Percentiles rank a stretch among this genome's conserved stretches.
These are phyloP conservation scores for Tanytarsus gracilentus DNA, from an alignment of 2,888 invertebrate genomes.

Conservation along the genomic window DNA sequence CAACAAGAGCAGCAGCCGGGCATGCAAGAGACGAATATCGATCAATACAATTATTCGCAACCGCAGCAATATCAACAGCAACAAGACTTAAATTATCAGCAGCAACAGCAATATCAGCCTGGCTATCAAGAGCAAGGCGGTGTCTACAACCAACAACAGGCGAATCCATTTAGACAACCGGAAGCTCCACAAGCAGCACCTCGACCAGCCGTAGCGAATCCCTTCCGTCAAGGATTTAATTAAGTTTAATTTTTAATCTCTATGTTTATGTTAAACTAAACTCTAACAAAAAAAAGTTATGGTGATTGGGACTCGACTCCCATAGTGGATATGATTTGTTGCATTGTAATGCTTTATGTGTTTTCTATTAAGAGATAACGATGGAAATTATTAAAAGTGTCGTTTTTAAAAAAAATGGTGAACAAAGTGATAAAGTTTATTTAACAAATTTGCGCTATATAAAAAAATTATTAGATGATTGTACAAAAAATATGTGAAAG, in stretches of 20 bases:
- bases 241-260: neutral
- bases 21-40: slow-evolving; percentile 58
- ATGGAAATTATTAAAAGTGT: neutral
- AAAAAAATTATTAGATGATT: no score
- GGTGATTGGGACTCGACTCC: no score
- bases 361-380: neutral
- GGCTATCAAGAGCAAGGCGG: slow-evolving; percentile 44
- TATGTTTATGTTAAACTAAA: neutral
- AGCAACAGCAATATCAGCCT: slow-evolving; percentile 39
- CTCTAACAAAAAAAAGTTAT: neutral
- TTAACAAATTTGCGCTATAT: no score
- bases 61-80: slow-evolving; percentile 41
- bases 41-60: slow-evolving; percentile 45
- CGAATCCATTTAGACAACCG: slow-evolving; percentile 67
- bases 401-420: neutral
- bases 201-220: slow-evolving; percentile 59
- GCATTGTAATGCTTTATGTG: slow-evolving; percentile 23
- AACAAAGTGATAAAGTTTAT: no score
- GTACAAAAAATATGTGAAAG: no score
- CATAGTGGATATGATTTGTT: slow-evolving; percentile 24
- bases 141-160: slow-evolving; percentile 44
- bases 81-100: slow-evolving; percentile 42
- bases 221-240: slow-evolving; percentile 74
- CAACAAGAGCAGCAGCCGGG: slow-evolving; percentile 46
- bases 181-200: slow-evolving; percentile 39